Evolutionary conservation across 2,888 invertebrate species (phyloP), one percentile per base, ranked within the genome.

Genomic region (Nomada flava): DNA sequence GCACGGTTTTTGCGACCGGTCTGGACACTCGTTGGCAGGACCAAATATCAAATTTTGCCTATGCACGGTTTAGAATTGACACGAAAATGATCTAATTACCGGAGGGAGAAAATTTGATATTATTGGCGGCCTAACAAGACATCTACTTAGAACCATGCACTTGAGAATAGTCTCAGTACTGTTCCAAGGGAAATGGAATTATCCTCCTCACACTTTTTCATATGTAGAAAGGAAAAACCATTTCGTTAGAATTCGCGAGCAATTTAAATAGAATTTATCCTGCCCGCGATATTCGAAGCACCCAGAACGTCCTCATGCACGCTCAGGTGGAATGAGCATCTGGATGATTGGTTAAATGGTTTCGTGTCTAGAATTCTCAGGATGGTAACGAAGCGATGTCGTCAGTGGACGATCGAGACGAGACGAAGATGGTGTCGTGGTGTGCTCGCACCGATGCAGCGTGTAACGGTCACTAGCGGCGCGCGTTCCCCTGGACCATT

Each of bases 401-500:
- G 89, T 90, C 89, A 88, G 84, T 72, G 68, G 79, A 63, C 76
- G 88, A 85, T 85, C 79, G 63, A 59, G 73, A 67, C 20, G 50
- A 52, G 50, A 36, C 60, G 76, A 72, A 26, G 84, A 72, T 64
- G 71, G 53, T 47, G 73, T 36, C 57, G 63, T 55, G 65, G 70
- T 73, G 76, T 20, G 59, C 59, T 42, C 71, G 64, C 72, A 57
- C 44, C 76, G 63, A 67, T 63, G 85, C 77, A 78, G 44, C 86
- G 84, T 80, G 86, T 89, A 91, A 90, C 90, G 91, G 91, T 90
- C 89, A 89, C 89, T 90, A 83, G 89, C 88, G 88, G 88, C 89
- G 88, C 89, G 86, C 90, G 88, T 89, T 88, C 79, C 91, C 89
- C 88, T 89, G 92, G 92, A 90, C 92, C 93, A 93, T 93, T 93